Percentiles rank a stretch among this genome's conserved stretches.
Conservation (phyloP, 2,797 vertebrate genomes). For the Tenualosa ilisha region DNA sequence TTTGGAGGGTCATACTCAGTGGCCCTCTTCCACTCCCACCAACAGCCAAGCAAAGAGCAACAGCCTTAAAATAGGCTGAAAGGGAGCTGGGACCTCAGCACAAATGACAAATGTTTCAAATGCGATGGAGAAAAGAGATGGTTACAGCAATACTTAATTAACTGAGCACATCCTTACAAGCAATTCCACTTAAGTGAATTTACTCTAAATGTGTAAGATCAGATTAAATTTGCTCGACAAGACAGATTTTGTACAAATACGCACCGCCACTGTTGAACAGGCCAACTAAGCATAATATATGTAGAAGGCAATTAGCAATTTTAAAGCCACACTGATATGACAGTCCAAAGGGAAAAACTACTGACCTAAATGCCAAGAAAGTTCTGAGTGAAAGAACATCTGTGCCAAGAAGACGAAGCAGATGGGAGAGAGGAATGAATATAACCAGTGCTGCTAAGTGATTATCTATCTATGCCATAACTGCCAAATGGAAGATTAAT, state of each 20-base stretch:
- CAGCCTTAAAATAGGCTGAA: conserved; percentile 10
- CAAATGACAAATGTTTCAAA: neutral
- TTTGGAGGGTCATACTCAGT: neutral
- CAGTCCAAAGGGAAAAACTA: neutral
- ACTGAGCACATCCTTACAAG: neutral
- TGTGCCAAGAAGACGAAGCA: neutral
- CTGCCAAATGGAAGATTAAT: neutral
- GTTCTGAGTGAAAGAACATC: conserved; percentile 15
- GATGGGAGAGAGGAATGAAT: neutral
- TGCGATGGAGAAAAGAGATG: too few relatives aligned
- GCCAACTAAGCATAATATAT: neutral
- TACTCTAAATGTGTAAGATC: neutral
- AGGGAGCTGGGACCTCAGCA: neutral
- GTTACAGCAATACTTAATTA: neutral
- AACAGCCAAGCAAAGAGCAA: neutral
- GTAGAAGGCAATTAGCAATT: neutral
- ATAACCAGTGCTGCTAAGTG: neutral
- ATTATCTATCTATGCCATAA: neutral
- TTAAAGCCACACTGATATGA: neutral
- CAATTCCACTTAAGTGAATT: neutral
- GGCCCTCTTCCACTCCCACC: neutral
- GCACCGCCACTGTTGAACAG: neutral
- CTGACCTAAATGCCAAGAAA: neutral
- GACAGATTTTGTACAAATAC: neutral
- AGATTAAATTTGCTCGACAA: neutral